A percentile compares a stretch with the other conserved stretches of the same genome.
Evolutionary conservation across 2,113 vertebrate species (phyloP).

Genomic region (Panthera leo): DNA sequence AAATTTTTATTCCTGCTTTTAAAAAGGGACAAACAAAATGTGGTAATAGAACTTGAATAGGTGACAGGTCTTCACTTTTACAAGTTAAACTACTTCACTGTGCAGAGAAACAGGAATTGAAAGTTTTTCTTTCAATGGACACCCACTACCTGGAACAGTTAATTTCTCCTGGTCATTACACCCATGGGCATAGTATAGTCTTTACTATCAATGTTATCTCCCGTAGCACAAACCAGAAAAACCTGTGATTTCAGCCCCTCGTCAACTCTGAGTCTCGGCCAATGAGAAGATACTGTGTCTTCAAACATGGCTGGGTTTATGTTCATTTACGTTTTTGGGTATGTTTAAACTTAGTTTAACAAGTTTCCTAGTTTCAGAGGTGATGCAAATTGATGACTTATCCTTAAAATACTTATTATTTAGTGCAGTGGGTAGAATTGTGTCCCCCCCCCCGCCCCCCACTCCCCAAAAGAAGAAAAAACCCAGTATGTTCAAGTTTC

Average conservation of each 20-base stretch:
- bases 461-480: neutral
- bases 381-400: neutral
- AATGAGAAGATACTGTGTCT: neutral
- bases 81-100: neutral
- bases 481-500: neutral
- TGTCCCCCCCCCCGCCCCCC: neutral
- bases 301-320: neutral
- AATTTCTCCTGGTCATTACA: neutral
- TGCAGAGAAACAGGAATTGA: constrained; percentile 21
- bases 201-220: neutral
- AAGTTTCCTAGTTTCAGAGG: constrained; percentile 22
- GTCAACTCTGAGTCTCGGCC: neutral
- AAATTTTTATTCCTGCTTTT: neutral
- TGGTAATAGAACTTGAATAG: neutral
- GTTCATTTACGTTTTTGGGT: neutral
- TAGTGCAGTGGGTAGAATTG: neutral
- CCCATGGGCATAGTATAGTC: neutral
- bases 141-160: constrained; percentile 7
- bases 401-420: neutral
- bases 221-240: neutral
- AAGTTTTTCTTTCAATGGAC: neutral
- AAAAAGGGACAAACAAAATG: constrained; percentile 21
- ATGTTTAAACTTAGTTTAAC: constrained; percentile 26
- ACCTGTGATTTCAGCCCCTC: neutral
- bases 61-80: constrained; percentile 10